Evolutionary conservation across 92 coral and sea anemone genomes (phyloP).

Genomic region (Palythoa grandiflora): DNA sequence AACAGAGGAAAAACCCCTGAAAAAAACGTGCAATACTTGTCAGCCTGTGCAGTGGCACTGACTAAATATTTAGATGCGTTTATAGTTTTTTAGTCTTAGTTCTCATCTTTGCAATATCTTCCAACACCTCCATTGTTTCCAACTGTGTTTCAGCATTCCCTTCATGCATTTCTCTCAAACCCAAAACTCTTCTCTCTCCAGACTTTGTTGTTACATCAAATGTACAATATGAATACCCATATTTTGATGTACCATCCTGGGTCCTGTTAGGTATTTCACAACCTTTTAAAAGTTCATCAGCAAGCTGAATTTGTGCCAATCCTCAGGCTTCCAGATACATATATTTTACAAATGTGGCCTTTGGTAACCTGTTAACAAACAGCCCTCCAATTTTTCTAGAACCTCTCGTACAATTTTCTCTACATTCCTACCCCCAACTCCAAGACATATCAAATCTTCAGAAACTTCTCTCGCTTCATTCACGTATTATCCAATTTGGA

Average conservation of each 20-base stretch:
- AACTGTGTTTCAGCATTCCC: constrained; percentile 3
- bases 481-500: not conserved
- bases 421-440: not conserved
- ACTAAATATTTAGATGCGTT: too few species aligned
- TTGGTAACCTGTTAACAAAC: not conserved
- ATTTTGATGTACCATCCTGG: not conserved
- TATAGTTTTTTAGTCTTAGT: not conserved
- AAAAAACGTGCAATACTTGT: too few species aligned
- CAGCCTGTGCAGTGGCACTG: too few species aligned
- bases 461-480: not conserved
- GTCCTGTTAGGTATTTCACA: not conserved
- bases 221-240: not conserved
- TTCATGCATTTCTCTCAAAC: not conserved
- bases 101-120: not conserved
- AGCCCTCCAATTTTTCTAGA: not conserved
- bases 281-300: not conserved
- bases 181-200: not conserved
- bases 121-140: not conserved
- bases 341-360: not conserved
- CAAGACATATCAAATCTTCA: not conserved
- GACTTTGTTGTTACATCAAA: not conserved
- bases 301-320: constrained; percentile 1
- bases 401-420: not conserved
- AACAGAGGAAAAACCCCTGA: too few species aligned
- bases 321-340: not conserved